Evolutionary conservation across 2,113 vertebrate species (phyloP).

Genomic region (Grammomys dolichurus): DNA sequence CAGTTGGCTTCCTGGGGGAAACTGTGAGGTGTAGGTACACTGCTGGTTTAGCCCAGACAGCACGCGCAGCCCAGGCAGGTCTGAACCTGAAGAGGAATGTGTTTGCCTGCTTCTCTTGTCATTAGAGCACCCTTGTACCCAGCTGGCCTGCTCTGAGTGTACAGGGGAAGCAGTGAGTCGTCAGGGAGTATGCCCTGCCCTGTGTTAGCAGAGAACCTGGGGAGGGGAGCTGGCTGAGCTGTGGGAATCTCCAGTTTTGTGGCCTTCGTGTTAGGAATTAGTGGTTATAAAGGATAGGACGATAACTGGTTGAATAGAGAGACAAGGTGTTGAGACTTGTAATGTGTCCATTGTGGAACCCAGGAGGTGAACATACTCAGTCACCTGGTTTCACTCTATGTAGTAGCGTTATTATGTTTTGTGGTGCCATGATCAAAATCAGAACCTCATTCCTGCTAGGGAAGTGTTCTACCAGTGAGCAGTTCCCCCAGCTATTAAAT

Average conservation of each 20-base stretch:
- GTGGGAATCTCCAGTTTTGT: background rate
- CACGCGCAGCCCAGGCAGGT: background rate
- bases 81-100: background rate
- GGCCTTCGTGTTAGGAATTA: background rate
- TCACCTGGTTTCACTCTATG: background rate
- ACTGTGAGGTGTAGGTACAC: background rate
- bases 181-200: background rate
- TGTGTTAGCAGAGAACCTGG: background rate
- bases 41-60: background rate
- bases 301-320: no score
- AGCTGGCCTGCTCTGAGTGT: background rate
- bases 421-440: background rate
- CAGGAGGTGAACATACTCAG: no score
- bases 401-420: background rate
- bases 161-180: background rate
- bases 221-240: background rate
- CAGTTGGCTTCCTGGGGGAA: background rate
- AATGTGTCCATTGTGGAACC: background rate
- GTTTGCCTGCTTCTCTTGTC: background rate
- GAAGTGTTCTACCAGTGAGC: background rate
- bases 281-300: no score
- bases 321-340: background rate
- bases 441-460: background rate
- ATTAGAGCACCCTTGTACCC: background rate
- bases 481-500: background rate